phyloP scores from a whole-genome alignment of 2,888 invertebrate species.

The Perizoma flavofasciatum region DNA sequence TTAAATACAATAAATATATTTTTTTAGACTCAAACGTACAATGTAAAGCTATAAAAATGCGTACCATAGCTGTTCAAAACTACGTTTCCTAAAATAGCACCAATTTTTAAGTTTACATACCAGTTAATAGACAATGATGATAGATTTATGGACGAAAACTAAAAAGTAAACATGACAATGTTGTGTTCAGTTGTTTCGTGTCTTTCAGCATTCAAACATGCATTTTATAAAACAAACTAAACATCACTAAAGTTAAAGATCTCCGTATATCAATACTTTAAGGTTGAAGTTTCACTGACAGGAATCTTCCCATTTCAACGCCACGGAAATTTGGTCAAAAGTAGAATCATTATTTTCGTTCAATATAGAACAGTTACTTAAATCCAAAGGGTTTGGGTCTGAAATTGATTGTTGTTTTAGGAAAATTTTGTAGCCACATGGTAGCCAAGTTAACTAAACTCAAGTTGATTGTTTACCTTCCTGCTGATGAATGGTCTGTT shows the following conservation, averaged over 20 bases:
- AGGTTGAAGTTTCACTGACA: constrained; percentile 14
- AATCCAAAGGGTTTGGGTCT: constrained; percentile 39
- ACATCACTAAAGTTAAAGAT: constrained; percentile 9
- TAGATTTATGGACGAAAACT: constrained; percentile 62
- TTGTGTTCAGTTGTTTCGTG: constrained; percentile 66
- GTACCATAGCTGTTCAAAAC: not conserved
- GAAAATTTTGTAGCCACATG: constrained; percentile 52
- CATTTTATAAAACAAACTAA: constrained; percentile 37
- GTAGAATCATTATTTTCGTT: constrained; percentile 10
- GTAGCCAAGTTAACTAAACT: constrained; percentile 72
- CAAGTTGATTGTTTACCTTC: constrained; percentile 68
- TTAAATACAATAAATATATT: too few relatives aligned
- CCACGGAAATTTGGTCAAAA: constrained; percentile 1
- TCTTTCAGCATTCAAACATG: constrained; percentile 69
- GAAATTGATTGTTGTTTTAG: constrained; percentile 31
- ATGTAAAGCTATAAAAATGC: too few relatives aligned
- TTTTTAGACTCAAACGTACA: too few relatives aligned
- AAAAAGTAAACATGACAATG: constrained; percentile 57
- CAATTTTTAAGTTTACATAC: constrained; percentile 30
- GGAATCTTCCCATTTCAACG: not conserved
- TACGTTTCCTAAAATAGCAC: constrained; percentile 7
- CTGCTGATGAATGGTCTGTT: constrained; percentile 64
- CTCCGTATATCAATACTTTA: constrained; percentile 4
- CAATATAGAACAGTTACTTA: constrained; percentile 4
- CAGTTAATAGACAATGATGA: constrained; percentile 52